Evolutionary conservation across 2,888 invertebrate genomes (phyloP).

Genomic region (Dynastes grantii): DNA sequence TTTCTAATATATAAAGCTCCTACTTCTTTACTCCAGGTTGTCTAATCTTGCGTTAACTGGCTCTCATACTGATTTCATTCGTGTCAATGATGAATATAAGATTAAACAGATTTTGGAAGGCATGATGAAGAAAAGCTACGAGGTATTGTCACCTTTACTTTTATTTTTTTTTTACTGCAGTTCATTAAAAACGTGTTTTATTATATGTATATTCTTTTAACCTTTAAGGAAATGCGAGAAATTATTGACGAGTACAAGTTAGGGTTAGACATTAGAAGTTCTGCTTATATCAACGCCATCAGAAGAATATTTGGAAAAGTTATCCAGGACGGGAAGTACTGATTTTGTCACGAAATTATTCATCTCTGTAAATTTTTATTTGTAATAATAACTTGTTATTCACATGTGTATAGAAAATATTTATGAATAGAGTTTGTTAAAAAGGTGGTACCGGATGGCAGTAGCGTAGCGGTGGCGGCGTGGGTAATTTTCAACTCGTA

Average conservation of each 20-base stretch:
- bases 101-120: constrained; percentile 35
- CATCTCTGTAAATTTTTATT: background rate
- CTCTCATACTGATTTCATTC: constrained; percentile 17
- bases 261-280: constrained; percentile 63
- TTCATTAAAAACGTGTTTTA: background rate
- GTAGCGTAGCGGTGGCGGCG: no score
- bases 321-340: constrained; percentile 44
- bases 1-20: background rate
- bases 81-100: constrained; percentile 39
- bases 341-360: constrained; percentile 13
- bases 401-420: no score
- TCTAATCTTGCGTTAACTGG: constrained; percentile 38
- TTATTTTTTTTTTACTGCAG: background rate
- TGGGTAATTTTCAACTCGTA: no score
- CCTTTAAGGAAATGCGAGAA: constrained; percentile 62
- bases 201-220: background rate
- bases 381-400: background rate
- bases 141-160: constrained; percentile 13
- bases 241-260: constrained; percentile 60
- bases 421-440: no score
- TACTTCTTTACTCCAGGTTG: constrained; percentile 10
- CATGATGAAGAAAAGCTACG: constrained; percentile 48
- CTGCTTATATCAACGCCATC: constrained; percentile 65
- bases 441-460: no score
- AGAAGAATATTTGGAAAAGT: constrained; percentile 59